Evolutionary conservation across 2,888 invertebrate species (phyloP).

Genomic region (Hypsopygia costalis): DNA sequence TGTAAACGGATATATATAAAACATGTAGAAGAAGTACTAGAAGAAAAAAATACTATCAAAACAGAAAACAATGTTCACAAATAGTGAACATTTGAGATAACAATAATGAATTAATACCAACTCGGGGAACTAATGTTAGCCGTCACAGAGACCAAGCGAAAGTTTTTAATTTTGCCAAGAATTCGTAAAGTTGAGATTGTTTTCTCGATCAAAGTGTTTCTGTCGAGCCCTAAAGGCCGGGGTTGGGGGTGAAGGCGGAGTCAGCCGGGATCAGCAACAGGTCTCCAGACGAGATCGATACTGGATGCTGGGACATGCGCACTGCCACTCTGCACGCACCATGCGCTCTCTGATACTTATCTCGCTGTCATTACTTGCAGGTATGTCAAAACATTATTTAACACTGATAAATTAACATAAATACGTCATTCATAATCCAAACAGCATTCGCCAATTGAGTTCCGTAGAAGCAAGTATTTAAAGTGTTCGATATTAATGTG

Average conservation of each 20-base stretch:
- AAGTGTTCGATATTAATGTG: constrained; percentile 3
- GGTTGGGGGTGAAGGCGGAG: constrained; percentile 37
- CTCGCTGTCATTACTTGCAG: constrained; percentile 56
- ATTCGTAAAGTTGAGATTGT: constrained; percentile 71
- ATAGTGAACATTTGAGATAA: too few species aligned
- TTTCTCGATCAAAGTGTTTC: constrained; percentile 62
- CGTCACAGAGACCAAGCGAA: constrained; percentile 23
- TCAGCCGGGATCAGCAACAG: constrained; percentile 62
- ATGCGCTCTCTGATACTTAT: constrained; percentile 67
- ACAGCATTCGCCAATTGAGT: too few species aligned
- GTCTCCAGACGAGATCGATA: constrained; percentile 66
- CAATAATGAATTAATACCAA: constrained; percentile 33
- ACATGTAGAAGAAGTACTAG: too few species aligned
- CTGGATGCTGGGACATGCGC: constrained; percentile 70
- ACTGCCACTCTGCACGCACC: constrained; percentile 42
- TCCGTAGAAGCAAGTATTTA: background rate
- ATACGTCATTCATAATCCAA: too few species aligned
- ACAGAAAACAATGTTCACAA: too few species aligned
- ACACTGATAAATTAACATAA: background rate
- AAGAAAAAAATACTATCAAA: too few species aligned
- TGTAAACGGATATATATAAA: too few species aligned
- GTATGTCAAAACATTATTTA: constrained; percentile 51
- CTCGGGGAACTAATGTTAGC: constrained; percentile 21
- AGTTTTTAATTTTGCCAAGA: constrained; percentile 68
- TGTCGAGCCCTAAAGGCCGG: constrained; percentile 29